Percentiles rank a stretch among this genome's conserved stretches.
Evolutionary conservation across 2,888 invertebrate species (phyloP).

Genomic region (Amaurobius ferox): DNA sequence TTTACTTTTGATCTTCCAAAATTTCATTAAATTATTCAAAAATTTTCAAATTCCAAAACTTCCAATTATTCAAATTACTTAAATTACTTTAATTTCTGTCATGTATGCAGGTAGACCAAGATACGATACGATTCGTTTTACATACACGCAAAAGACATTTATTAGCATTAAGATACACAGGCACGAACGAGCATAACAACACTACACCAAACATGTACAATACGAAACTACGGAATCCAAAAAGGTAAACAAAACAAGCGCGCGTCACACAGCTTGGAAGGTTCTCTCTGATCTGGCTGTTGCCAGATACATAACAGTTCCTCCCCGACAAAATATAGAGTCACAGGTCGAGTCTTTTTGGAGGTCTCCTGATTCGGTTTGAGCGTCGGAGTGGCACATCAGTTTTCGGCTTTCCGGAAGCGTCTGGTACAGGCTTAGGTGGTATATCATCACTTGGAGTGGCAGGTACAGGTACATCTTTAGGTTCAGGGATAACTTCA

Average conservation of each 20-base stretch:
- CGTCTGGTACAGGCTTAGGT: slow-evolving; percentile 18
- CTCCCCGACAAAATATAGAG: slow-evolving; percentile 46
- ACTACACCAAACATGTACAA: too few relatives aligned
- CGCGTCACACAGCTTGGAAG: too few relatives aligned
- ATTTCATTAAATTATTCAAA: too few relatives aligned
- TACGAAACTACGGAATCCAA: too few relatives aligned
- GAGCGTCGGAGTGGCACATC: slow-evolving; percentile 44
- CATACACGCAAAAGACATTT: slow-evolving; percentile 35
- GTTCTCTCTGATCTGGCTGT: slow-evolving; percentile 47
- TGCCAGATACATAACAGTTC: slow-evolving; percentile 54
- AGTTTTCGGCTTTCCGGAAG: slow-evolving; percentile 16
- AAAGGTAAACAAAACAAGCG: too few relatives aligned
- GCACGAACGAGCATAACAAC: slow-evolving; percentile 42
- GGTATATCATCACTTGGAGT: slow-evolving; percentile 16
- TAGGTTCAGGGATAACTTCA: slow-evolving; percentile 18
- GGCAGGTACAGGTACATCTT: slow-evolving; percentile 21
- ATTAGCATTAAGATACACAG: slow-evolving; percentile 40
- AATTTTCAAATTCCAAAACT: too few relatives aligned
- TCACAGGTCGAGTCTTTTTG: slow-evolving; percentile 45
- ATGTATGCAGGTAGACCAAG: slow-evolving; percentile 47
- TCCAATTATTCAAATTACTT: too few relatives aligned
- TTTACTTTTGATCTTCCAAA: too few relatives aligned
- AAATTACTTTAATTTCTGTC: too few relatives aligned
- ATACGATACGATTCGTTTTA: slow-evolving; percentile 40
- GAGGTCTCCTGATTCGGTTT: slow-evolving; percentile 42